Percentiles rank a stretch among this genome's conserved stretches.
phyloP scores from a whole-genome alignment of 2,113 vertebrate species.

The Montifringilla adamsi region DNA sequence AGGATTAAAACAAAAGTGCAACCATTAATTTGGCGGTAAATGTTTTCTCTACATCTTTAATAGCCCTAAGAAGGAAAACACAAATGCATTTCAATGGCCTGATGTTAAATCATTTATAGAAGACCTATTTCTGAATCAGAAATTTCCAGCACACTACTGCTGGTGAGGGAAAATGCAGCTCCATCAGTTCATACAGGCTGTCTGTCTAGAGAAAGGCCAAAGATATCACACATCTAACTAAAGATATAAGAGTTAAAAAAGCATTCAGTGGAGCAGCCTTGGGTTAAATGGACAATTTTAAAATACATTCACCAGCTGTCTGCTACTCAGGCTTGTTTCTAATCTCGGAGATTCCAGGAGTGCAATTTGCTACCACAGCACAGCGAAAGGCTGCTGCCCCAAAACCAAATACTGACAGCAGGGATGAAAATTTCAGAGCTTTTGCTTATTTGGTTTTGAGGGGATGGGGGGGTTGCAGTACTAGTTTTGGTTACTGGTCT shows the following conservation, averaged over 20 bases:
- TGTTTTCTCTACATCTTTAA: conserved; percentile 44
- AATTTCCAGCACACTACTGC: conserved; percentile 14
- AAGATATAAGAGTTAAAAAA: conserved; percentile 38
- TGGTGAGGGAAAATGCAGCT: not conserved
- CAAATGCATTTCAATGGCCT: conserved; percentile 52
- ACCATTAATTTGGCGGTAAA: conserved; percentile 48
- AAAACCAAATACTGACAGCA: not conserved
- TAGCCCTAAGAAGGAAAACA: conserved; percentile 45
- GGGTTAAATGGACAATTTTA: conserved; percentile 56
- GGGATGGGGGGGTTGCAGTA: not conserved
- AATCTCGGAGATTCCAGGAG: not conserved
- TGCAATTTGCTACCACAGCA: not conserved
- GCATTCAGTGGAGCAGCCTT: not conserved
- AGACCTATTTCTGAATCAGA: conserved; percentile 55
- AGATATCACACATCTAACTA: conserved; percentile 30
- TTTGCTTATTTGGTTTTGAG: not conserved
- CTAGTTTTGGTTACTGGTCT: not conserved
- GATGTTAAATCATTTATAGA: conserved; percentile 61
- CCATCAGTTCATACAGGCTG: not conserved
- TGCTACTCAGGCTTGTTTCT: conserved; percentile 1
- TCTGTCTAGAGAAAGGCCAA: conserved; percentile 10
- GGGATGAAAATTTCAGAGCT: not conserved
- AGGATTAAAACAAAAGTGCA: conserved; percentile 53
- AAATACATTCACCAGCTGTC: conserved; percentile 31
- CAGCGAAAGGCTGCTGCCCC: not conserved